Percentiles rank a stretch among this genome's conserved stretches.
These are phyloP conservation scores for Pitangus sulphuratus DNA, from an alignment of 2,797 vertebrate genomes.

Conservation along the genomic window DNA sequence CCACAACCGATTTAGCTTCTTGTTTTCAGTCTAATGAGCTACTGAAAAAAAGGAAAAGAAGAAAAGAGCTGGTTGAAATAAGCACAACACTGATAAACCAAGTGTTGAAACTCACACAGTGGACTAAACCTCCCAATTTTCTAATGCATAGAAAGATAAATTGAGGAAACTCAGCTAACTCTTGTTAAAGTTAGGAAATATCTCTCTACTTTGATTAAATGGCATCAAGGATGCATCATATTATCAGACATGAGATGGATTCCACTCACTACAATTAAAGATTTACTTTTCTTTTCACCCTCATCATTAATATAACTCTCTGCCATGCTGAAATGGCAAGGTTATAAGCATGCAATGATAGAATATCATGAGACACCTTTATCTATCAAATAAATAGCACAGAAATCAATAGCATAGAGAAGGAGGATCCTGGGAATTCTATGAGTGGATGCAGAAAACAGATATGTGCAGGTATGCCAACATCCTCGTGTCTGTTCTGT, in stretches of 20 bases:
- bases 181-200: background rate
- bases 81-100: background rate
- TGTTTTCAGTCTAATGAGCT: background rate
- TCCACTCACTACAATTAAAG: background rate
- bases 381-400: background rate
- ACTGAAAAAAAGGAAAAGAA: background rate
- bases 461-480: background rate
- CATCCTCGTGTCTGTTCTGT: background rate
- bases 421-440: background rate
- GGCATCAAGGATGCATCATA: background rate
- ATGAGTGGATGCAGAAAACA: background rate
- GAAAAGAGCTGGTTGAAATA: background rate
- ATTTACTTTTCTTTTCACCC: background rate
- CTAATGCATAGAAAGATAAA: background rate
- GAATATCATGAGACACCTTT: background rate
- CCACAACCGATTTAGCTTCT: background rate
- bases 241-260: background rate
- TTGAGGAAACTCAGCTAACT: background rate
- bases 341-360: background rate
- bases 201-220: background rate
- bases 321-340: background rate
- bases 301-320: background rate
- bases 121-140: background rate
- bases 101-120: background rate
- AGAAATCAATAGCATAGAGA: slow-evolving; percentile 2